Base-by-base conservation (phyloP, 2,888 invertebrate genomes). In the Leptinotarsa peninsularis region DNA sequence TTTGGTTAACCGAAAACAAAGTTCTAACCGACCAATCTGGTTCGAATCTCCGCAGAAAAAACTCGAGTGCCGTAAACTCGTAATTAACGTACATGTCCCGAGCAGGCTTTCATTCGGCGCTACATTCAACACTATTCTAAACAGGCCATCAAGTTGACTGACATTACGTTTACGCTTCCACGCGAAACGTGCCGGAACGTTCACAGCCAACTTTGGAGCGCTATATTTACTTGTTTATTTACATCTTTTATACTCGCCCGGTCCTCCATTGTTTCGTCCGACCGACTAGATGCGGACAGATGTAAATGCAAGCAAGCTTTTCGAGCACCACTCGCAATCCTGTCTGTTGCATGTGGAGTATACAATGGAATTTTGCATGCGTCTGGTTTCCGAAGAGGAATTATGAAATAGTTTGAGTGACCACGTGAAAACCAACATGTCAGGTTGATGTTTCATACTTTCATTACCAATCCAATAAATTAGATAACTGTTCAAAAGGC, bases 11-110 rank as follows among this genome's bases (percentile, higher is more conserved):
- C 13, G 56, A 21, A 21, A 58, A 58, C 56, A 58, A 58, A 58
- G 23, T 58, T 58, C 13, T 4, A 58, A 58, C 15, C 14, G 4
- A 23, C 23, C 58, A 3, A 58, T 58, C 58, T 18, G 21, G 58
- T 58, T 58, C 14, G 15, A 58, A 58, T 49, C 67, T 66, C 60
- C 50, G 23, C 74, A 67, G 49, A 76, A 71, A 78, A 75, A 77
- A 77, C 74, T 58, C 60, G 66, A 70, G 76, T 33, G 43, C 75
- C 74, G 76, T 75, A 75, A 76, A 74, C 75, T 77, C 73, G 77
- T 78, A 79, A 81, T 81, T 81, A 80, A 79, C 78, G 76, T 75
- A 72, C 75, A 76, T 76, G 77, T 79, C 77, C 74, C 67, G 75
- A 75, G 50, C 75, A 77, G 77, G 52, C 73, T 71, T 73, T 77